Evolutionary conservation across 92 coral and sea anemone genomes (phyloP).

Genomic region (Porites rus): DNA sequence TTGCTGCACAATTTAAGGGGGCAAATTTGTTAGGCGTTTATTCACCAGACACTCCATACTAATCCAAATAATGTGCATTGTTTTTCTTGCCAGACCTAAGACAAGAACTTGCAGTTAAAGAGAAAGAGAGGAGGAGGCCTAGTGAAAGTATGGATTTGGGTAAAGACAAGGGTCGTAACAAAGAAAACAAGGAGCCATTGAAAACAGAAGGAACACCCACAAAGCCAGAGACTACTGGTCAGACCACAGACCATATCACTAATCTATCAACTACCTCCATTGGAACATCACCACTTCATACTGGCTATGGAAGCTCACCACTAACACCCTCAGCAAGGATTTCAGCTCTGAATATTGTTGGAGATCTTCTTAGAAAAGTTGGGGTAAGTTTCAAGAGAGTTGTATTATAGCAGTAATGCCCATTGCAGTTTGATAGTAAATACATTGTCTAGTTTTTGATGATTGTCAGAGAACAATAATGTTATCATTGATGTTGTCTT

Average conservation of each 20-base stretch:
- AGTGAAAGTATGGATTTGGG: constrained; percentile 53
- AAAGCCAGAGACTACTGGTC: constrained; percentile 68
- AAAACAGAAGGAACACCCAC: constrained; percentile 69
- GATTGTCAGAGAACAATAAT: too few species aligned
- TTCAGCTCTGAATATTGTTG: constrained; percentile 97
- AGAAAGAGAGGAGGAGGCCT: constrained; percentile 84
- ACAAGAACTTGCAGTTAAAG: constrained; percentile 95
- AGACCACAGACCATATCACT: constrained; percentile 56
- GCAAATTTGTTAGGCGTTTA: too few species aligned
- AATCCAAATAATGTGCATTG: neutral
- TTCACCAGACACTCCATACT: too few species aligned
- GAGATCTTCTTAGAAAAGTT: constrained; percentile 97
- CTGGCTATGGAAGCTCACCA: constrained; percentile 94
- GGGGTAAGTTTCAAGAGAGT: constrained; percentile 76
- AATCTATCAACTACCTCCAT: constrained; percentile 77
- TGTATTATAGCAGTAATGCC: neutral
- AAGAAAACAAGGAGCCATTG: constrained; percentile 85
- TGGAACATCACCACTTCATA: constrained; percentile 94
- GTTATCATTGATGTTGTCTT: too few species aligned
- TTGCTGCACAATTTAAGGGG: too few species aligned
- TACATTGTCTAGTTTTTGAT: too few species aligned
- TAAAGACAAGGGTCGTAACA: constrained; percentile 76
- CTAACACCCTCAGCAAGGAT: constrained; percentile 98
- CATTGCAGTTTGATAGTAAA: neutral
- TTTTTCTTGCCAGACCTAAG: constrained; percentile 75